These are phyloP conservation scores for Melierax canorus DNA, from an alignment of 2,113 vertebrate genomes.

Conservation along the genomic window DNA sequence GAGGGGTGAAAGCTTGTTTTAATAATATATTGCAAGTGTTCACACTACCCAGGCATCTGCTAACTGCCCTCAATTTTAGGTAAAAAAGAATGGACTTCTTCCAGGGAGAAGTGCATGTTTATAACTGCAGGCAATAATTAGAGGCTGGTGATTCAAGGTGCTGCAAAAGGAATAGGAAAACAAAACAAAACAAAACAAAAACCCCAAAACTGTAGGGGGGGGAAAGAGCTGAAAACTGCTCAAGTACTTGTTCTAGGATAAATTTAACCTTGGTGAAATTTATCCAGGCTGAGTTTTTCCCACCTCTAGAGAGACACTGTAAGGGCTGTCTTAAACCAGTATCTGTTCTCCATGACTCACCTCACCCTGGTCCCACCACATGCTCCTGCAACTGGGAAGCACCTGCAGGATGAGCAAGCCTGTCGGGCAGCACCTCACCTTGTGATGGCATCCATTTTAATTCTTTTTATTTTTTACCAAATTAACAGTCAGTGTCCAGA, in stretches of 20 bases:
- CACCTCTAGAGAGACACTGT: neutral
- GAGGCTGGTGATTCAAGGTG: slow-evolving; percentile 28
- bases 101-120: slow-evolving; percentile 11
- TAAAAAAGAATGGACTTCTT: neutral
- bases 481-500: too few species aligned
- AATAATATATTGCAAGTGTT: neutral
- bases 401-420: neutral
- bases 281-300: neutral
- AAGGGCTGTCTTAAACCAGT: neutral
- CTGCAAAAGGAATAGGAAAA: neutral
- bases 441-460: too few species aligned
- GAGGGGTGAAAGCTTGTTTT: neutral
- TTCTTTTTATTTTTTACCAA: too few species aligned
- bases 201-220: neutral
- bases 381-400: neutral
- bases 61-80: slow-evolving; percentile 14
- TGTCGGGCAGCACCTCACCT: neutral
- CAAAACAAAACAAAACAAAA: neutral
- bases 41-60: neutral
- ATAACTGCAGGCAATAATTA: slow-evolving; percentile 42
- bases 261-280: neutral
- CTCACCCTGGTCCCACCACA: neutral
- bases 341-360: fast-evolving
- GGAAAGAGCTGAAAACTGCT: neutral
- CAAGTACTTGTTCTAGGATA: neutral